Conservation (phyloP, 53 echinoderm and acorn worm genomes). For the Holothuria leucospilota region DNA sequence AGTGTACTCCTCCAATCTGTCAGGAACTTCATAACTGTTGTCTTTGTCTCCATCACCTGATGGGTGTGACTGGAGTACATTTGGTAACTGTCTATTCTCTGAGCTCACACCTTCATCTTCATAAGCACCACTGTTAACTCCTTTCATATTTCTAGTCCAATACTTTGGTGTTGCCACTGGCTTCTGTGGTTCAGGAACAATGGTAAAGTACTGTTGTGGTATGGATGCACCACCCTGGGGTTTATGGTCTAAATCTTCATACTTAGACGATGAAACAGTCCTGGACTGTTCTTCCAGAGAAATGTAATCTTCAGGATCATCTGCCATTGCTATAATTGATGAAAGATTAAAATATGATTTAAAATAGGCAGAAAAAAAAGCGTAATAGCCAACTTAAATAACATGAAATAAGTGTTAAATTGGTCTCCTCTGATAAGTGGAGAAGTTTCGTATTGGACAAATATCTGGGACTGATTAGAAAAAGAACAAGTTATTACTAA, state of each 20-base stretch:
- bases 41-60: background rate
- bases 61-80: background rate
- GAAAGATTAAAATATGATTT: background rate
- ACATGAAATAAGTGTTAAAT: too few species aligned
- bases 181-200: background rate
- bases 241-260: background rate
- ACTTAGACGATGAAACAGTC: background rate
- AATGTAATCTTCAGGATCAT: constrained; percentile 21
- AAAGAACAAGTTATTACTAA: too few species aligned
- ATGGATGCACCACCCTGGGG: background rate
- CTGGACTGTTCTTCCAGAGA: background rate
- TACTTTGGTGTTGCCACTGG: background rate
- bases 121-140: background rate
- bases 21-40: background rate
- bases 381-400: too few species aligned
- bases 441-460: too few species aligned
- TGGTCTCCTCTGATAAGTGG: too few species aligned
- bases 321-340: background rate
- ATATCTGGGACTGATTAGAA: too few species aligned
- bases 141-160: background rate
- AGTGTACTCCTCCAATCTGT: background rate
- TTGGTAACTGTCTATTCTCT: background rate
- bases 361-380: too few species aligned
- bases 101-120: background rate
- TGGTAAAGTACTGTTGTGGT: background rate